Percentiles rank a stretch among this genome's conserved stretches.
Conservation (phyloP, 2,113 vertebrate genomes). For the Globicephala melas region DNA sequence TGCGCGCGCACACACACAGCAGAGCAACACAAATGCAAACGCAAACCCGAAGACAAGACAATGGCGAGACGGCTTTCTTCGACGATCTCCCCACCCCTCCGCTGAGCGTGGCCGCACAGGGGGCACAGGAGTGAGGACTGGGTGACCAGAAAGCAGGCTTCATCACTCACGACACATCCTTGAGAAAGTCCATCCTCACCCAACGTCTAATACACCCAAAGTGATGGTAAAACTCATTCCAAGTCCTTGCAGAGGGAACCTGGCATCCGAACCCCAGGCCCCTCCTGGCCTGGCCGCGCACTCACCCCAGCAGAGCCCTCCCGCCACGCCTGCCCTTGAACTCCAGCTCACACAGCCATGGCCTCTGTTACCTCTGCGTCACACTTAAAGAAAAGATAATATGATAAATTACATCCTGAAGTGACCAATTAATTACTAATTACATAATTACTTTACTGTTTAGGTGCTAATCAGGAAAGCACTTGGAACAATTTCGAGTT, state of each 20-base stretch:
- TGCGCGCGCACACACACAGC: rapidly evolving
- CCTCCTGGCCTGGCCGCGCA: background rate
- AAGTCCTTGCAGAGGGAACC: background rate
- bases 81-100: background rate
- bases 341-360: background rate
- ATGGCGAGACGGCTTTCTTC: background rate
- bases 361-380: conserved; percentile 54
- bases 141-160: background rate
- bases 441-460: conserved; percentile 81
- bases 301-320: background rate
- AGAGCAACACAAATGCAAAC: background rate
- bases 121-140: background rate
- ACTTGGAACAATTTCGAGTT: conserved; percentile 78
- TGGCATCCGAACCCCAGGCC: background rate
- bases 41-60: background rate
- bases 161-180: background rate
- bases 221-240: background rate
- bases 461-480: conserved; percentile 79
- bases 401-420: conserved; percentile 72
- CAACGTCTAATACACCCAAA: background rate
- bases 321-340: background rate
- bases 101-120: rapidly evolving
- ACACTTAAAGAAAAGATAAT: conserved; percentile 78
- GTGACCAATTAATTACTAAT: conserved; percentile 77
- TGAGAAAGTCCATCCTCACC: background rate